Conservation (phyloP, 2,113 vertebrate species). For the Colossoma macropomum region DNA sequence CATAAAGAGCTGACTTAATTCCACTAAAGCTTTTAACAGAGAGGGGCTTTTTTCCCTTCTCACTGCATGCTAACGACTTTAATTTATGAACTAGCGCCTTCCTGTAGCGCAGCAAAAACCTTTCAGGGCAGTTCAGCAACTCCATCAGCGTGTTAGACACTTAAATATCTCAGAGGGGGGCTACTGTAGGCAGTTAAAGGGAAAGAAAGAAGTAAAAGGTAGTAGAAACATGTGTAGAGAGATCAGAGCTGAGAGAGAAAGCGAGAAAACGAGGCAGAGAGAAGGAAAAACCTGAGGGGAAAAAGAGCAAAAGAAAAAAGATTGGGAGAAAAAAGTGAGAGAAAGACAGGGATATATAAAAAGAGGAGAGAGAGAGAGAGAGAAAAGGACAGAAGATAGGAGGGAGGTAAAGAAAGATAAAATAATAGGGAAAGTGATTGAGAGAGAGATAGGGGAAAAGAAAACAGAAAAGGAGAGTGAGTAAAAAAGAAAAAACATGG, state of each 20-base stretch:
- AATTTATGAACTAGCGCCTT: conserved; percentile 71
- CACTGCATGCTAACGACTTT: conserved; percentile 58
- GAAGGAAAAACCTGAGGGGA: not conserved
- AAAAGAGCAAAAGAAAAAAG: not conserved
- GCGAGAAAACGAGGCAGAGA: not conserved
- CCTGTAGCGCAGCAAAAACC: conserved; percentile 63
- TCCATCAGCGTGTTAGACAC: conserved; percentile 68
- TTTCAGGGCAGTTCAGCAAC: conserved; percentile 61
- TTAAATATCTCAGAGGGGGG: conserved; percentile 55
- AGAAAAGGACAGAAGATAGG: too few species aligned
- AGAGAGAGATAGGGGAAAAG: not conserved
- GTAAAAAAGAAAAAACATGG: not conserved
- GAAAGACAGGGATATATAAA: not conserved
- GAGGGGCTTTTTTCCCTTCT: not conserved
- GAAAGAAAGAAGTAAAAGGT: not conserved
- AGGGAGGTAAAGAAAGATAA: not conserved
- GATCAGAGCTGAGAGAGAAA: not conserved
- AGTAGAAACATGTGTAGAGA: conserved; percentile 11
- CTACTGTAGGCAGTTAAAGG: conserved; percentile 59
- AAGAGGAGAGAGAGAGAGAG: conserved; percentile 27
- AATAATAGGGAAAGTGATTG: conserved; percentile 13
- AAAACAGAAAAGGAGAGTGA: too few species aligned
- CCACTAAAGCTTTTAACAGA: conserved; percentile 1
- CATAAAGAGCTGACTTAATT: conserved; percentile 20
- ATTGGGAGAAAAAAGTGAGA: not conserved